A percentile compares a stretch with the other conserved stretches of the same genome.
phyloP scores from a whole-genome alignment of 2,797 vertebrate genomes.

The Gambusia yucatana region DNA sequence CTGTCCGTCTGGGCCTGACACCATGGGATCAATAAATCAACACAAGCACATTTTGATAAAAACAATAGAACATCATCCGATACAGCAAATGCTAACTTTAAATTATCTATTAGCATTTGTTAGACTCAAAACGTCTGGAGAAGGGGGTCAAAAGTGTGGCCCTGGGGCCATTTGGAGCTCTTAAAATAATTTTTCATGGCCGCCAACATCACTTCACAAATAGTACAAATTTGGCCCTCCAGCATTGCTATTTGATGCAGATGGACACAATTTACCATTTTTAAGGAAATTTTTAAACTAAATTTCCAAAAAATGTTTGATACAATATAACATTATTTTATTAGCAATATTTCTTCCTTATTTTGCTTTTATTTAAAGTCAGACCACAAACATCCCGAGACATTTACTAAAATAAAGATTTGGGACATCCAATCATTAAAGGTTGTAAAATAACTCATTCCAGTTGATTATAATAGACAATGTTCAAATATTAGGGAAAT shows the following conservation, averaged over 20 bases:
- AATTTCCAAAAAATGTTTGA: background rate
- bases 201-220: background rate
- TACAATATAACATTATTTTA: background rate
- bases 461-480: background rate
- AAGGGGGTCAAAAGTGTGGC: background rate
- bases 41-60: background rate
- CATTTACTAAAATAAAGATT: background rate
- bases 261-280: background rate
- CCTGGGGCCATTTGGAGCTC: background rate
- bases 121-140: background rate
- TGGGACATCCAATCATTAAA: background rate
- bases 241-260: background rate
- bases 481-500: background rate
- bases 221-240: background rate
- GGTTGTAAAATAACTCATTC: background rate
- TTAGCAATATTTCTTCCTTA: background rate
- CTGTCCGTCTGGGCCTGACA: slow-evolving; percentile 39
- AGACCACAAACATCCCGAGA: background rate
- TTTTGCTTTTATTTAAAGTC: background rate
- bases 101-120: background rate
- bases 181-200: background rate
- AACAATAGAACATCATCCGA: background rate
- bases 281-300: background rate
- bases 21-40: background rate
- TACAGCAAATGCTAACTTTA: background rate